phyloP scores from a whole-genome alignment of 2,888 invertebrate genomes.

The Aelia acuminata region DNA sequence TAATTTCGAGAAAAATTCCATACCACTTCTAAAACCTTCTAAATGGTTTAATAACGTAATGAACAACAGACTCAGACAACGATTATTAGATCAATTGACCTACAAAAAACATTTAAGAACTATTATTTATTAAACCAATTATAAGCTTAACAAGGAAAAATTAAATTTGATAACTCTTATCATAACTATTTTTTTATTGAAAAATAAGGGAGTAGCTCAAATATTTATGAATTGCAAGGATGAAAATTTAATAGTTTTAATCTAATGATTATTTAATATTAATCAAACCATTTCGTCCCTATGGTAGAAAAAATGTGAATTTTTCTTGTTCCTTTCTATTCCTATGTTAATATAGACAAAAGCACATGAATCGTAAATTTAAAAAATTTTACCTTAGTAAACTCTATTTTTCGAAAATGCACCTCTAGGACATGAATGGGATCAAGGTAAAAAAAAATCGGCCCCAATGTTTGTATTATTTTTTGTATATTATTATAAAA shows the following conservation, averaged over 20 bases:
- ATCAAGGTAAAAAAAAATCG: too few species aligned
- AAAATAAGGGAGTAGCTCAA: background rate
- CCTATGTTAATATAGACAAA: too few species aligned
- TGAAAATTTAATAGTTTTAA: background rate
- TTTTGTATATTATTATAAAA: too few species aligned
- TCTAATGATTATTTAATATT: too few species aligned
- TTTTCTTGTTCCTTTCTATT: too few species aligned
- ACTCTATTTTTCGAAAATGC: too few species aligned
- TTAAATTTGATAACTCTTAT: background rate
- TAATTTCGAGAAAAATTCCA: background rate
- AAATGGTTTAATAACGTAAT: background rate
- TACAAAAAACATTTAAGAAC: background rate
- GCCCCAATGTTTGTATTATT: too few species aligned
- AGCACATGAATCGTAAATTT: too few species aligned
- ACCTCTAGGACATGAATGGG: too few species aligned
- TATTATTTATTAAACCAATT: background rate
- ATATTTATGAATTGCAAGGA: background rate
- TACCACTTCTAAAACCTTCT: background rate
- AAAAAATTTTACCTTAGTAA: too few species aligned
- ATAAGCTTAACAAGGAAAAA: background rate
- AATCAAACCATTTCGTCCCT: too few species aligned
- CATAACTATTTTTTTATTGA: background rate
- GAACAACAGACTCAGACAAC: background rate
- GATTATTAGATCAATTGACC: conserved; percentile 6
- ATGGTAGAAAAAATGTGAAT: too few species aligned